phyloP scores from a whole-genome alignment of 1,140 invertebrate genomes.

The Eriosoma lanigerum region DNA sequence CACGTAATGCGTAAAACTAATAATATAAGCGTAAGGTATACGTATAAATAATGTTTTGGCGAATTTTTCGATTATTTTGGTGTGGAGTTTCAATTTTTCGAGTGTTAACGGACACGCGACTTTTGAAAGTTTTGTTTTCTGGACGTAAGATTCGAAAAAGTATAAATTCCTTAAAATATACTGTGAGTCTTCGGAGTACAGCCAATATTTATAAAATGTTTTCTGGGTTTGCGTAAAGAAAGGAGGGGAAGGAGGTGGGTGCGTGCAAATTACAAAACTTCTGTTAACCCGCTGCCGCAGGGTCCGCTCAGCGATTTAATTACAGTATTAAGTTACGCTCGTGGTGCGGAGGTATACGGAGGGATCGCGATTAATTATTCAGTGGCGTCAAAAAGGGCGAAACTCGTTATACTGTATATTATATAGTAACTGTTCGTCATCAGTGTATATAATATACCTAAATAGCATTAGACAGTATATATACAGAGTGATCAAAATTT shows the following conservation, averaged over 20 bases:
- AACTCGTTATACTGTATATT: neutral
- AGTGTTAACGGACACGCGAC: too few species aligned
- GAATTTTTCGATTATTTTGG: too few species aligned
- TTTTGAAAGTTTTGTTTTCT: neutral
- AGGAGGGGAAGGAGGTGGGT: too few species aligned
- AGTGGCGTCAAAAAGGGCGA: slow-evolving; percentile 30
- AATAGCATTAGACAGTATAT: neutral
- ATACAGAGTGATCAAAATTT: too few species aligned
- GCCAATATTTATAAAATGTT: neutral
- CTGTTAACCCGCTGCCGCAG: slow-evolving; percentile 14
- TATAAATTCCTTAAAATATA: neutral
- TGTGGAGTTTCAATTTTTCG: neutral
- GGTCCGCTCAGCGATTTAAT: slow-evolving; percentile 39
- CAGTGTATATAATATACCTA: neutral
- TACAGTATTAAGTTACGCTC: slow-evolving; percentile 43
- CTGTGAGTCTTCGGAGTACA: neutral
- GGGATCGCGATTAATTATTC: slow-evolving; percentile 36
- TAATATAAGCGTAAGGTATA: too few species aligned
- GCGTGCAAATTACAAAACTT: slow-evolving; percentile 40
- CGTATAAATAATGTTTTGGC: too few species aligned
- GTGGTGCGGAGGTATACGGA: neutral
- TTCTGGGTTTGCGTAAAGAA: neutral
- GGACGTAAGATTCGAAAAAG: neutral
- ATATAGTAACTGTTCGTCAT: neutral
- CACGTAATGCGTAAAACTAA: too few species aligned